Base-by-base conservation (phyloP, 1,140 invertebrate species). In the Tetragonula clypearis region DNA sequence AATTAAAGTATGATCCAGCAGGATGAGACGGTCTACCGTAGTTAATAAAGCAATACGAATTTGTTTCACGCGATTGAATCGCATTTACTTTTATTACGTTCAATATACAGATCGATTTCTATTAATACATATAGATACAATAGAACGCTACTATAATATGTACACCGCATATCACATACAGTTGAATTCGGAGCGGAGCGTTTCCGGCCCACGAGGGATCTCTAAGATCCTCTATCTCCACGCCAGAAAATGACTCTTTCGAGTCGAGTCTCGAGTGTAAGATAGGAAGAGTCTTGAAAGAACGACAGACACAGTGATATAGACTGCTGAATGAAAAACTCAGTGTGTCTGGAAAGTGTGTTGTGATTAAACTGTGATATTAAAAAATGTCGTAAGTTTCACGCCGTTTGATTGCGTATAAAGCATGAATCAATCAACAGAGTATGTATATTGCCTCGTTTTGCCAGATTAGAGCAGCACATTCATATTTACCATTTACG, bases 91-190 rank as follows among this genome's bases (percentile, higher is more conserved):
- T 90, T 90, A 90, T 90, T 90, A 90, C 86, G 86, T 90, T 89
- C 66, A 91, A 91, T 91, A 90, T 92, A 92, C 90, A 92, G 86
- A 84, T 89, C 81, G 69, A 69, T 82, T 82, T 87, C 85, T 85
- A 88, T 86, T 76, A 76, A 87, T 91, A 92, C 88, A 90, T 86
- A 88, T 91, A 90, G 82, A 91, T 92, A 91, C 89, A 91, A 85
- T 83, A 80, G 86, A 79, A 87, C 81, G 82, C 85, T 91, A 91
- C 90, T 86, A 84, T 89, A 80, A 79, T 90, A 91, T 91, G 76
- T 91, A 91, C 90, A 91, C 65, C 79, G 66, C 73, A 86, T 90
- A 91, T 92, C 91, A 89, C 90, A 92, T 90, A 87, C 62, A 82
- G 65, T 90, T 60, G 75, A 91, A 89, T 88, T 92, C 81, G 82